A percentile compares a stretch with the other conserved stretches of the same genome.
phyloP scores from a whole-genome alignment of 2,797 vertebrate species.

The Anguilla obscura region DNA sequence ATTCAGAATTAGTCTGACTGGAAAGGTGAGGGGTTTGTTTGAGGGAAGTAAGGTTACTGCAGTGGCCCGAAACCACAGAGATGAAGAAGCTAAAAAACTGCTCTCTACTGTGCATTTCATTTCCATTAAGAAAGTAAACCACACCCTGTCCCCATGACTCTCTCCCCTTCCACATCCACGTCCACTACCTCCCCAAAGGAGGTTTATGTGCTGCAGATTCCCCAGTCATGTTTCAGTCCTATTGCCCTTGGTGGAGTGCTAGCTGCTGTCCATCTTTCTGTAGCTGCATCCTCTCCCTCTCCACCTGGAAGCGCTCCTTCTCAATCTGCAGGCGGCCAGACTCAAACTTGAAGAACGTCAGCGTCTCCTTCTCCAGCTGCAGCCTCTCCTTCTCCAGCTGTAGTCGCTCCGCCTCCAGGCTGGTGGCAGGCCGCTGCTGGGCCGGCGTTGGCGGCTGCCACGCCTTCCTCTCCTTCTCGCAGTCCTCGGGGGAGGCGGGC shows the following conservation, averaged over 20 bases:
- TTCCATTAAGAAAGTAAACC: not conserved
- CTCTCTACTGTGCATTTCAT: not conserved
- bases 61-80: not conserved
- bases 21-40: not conserved
- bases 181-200: not conserved
- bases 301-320: conserved; percentile 88
- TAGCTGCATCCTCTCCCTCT: conserved; percentile 85
- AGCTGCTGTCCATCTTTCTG: conserved; percentile 74
- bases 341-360: conserved; percentile 91
- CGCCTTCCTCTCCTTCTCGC: conserved; percentile 60
- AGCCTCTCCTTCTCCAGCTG: conserved; percentile 88
- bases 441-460: not conserved
- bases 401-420: conserved; percentile 84
- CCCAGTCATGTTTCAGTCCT: not conserved
- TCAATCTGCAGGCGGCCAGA: conserved; percentile 89
- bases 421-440: conserved; percentile 64
- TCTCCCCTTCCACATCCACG: not conserved
- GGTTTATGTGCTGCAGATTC: not conserved
- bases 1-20: not conserved
- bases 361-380: conserved; percentile 86
- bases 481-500: conserved; percentile 57
- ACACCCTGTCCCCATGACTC: not conserved
- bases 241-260: conserved; percentile 61
- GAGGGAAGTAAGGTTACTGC: not conserved
- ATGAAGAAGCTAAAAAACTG: not conserved